Evolutionary conservation across 2,113 vertebrate species (phyloP).

Genomic region (Ranitomeya imitator): DNA sequence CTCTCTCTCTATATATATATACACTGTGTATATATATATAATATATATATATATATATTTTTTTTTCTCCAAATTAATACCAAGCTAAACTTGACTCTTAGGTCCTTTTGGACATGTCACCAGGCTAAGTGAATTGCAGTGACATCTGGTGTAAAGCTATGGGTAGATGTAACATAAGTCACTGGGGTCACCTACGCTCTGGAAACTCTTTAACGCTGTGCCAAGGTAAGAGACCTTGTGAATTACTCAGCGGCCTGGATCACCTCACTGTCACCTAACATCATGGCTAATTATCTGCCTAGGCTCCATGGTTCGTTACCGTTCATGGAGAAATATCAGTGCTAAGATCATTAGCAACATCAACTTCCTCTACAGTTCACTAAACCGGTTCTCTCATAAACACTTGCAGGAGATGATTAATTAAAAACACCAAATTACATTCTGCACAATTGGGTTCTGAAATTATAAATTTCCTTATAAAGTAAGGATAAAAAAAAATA

Average conservation of each 20-base stretch:
- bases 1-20: too few species aligned
- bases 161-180: neutral
- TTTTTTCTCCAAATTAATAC: neutral
- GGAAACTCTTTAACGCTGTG: neutral
- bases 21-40: neutral
- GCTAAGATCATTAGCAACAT: slow-evolving; percentile 49
- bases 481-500: neutral
- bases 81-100: neutral
- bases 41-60: too few species aligned
- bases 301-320: slow-evolving; percentile 23
- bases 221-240: slow-evolving; percentile 13
- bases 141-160: neutral
- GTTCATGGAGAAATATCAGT: slow-evolving; percentile 39
- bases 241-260: slow-evolving; percentile 25
- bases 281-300: slow-evolving; percentile 42
- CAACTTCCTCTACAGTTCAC: slow-evolving; percentile 45
- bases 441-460: neutral
- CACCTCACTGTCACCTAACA: slow-evolving; percentile 31
- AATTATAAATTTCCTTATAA: neutral
- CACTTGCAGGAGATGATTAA: slow-evolving; percentile 43
- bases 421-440: slow-evolving; percentile 27
- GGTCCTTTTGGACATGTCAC: neutral
- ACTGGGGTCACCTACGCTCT: neutral
- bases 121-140: neutral
- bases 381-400: slow-evolving; percentile 21